Base-by-base conservation (phyloP, 2,888 invertebrate species). In the Philaethria dido region DNA sequence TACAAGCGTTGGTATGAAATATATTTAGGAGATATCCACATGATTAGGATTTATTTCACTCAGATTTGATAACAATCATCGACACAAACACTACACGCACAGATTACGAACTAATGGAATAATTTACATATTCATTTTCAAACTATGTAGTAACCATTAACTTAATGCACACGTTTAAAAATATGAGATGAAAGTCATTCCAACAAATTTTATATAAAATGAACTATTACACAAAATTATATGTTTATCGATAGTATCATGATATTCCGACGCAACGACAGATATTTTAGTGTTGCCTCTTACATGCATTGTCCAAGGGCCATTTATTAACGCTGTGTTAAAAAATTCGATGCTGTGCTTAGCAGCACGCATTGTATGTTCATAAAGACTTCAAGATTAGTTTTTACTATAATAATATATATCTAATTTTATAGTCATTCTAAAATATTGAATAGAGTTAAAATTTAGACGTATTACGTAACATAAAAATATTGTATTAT, bases 1-100 rank as follows among this genome's bases (percentile, higher is more conserved):
- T 75, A 76, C 67, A 73, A 75, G 73, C 70, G 72, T 68, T 75
- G 74, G 78, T 77, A 78, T 74, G 73, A 78, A 74, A 74, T 77
- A 75, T 80, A 74, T 81, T 80, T 80, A 67, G 39, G 78, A 78
- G 76, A 77, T 82, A 82, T 83, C 83, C 82, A 80, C 89, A 90
- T 89, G 81, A 85, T 89, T 85, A 76, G 77, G 77, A 73, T 76
- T 69, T 78, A 80, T 81, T 83, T 77, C 73, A 74, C 72, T 72
- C 66, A 73, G 73, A 85, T 82, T 85, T 89, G 86, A 85, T 89
- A 89, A 84, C 86, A 87, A 86, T 86, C 84, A 82, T 80, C 75
- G 76, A 76, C 77, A 76, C 78, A 82, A 81, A 82, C 83, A 83
- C 80, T 78, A 75, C 74, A 77, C 74, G 75, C 77, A 78, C 74